Base-by-base conservation (phyloP, 1,140 invertebrate species). In the Drosophila repleta region DNA sequence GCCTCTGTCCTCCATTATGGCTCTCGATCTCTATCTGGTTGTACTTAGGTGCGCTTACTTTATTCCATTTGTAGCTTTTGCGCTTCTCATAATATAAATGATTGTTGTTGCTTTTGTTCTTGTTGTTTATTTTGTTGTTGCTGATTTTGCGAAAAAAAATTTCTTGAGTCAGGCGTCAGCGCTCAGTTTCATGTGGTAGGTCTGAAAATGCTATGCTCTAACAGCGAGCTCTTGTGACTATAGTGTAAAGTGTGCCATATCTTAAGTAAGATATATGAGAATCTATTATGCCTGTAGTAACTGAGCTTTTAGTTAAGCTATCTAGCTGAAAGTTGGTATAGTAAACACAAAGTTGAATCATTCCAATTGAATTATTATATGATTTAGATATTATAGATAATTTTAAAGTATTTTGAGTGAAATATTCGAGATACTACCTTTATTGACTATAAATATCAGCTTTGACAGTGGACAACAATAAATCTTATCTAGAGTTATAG, bases 141-240 rank as follows among this genome's bases (percentile, higher is more conserved):
- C 5, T 45, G 39, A 24, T 60, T 58, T 81, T 69, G 77, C 71
- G 56, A 53, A 24, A 24, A 35, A 35, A 32, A 68, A 62, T 68
- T 74, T 62, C 46, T 75, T 66, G 68, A 71, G 41, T 48, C 15
- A 21, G 37, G 29, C 29, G 29, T 37, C 62, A 65, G 55, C 55
- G 37, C 32, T 26, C 67, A 80, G 67, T 45, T 58, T 62, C 63
- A 87, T 87, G 82, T 70, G 82, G 81, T 87, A 77, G 81, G 73
- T 85, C 80, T 57, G 21, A 75, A 39, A 66, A 29, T 24, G 43
- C 29, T 45, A 10, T 37, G 41, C 26, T 15, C 13, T 37, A 35
- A 21, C 24, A 11, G 15, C 43, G 46, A 21, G 6, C 13, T 15
- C 5, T n/a, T 45, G 15, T 11, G 1, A 15, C 46, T 26, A 4